These are phyloP conservation scores for Gibbula magus DNA, from an alignment of 2,888 invertebrate genomes.

Conservation along the genomic window DNA sequence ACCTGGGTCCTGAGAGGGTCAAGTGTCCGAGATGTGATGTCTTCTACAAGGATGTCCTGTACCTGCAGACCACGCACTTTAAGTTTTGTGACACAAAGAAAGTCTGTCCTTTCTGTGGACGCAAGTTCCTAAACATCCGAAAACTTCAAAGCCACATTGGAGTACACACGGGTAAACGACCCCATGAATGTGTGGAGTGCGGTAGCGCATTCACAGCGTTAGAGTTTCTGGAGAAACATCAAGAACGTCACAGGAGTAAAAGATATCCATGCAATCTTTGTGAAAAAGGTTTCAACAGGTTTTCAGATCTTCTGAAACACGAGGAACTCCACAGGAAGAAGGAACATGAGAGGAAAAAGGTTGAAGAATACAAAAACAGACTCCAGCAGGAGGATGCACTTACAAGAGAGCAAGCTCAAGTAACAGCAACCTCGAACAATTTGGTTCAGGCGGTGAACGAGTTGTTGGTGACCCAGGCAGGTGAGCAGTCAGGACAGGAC, in stretches of 20 bases:
- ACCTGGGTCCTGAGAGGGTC: background rate
- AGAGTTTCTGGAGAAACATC: background rate
- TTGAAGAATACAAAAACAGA: background rate
- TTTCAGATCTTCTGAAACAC: background rate
- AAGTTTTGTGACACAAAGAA: background rate
- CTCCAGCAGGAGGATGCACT: no score
- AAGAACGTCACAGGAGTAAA: background rate
- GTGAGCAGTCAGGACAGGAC: background rate
- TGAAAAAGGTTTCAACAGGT: background rate
- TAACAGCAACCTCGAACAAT: no score
- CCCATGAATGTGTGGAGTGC: background rate
- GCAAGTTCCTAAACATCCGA: background rate
- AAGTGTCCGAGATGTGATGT: background rate
- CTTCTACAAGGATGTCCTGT: background rate
- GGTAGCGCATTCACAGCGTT: background rate
- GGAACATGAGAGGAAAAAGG: background rate
- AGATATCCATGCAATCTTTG: background rate
- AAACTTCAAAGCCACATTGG: conserved; percentile 9
- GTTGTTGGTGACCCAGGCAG: background rate
- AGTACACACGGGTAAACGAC: conserved; percentile 8
- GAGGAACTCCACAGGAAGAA: background rate
- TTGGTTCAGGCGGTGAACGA: no score
- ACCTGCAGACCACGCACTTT: background rate
- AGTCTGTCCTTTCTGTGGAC: background rate
- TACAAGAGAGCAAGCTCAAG: no score